Percentiles rank a stretch among this genome's conserved stretches.
phyloP scores from a whole-genome alignment of 2,113 vertebrate genomes.

The Boulengeromyrus knoepffleri region DNA sequence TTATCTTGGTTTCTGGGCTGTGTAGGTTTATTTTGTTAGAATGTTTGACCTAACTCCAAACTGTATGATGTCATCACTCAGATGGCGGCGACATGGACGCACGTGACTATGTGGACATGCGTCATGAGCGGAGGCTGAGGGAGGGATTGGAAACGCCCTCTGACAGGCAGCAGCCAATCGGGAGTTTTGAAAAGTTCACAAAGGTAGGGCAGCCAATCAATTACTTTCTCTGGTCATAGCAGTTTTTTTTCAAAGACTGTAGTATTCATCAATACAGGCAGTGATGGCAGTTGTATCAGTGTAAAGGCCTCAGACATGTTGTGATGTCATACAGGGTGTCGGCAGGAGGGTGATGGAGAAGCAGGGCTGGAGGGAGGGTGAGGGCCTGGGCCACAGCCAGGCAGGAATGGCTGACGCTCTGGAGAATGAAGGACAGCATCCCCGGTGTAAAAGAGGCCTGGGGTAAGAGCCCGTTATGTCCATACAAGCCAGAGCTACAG shows the following conservation, averaged over 20 bases:
- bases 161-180: constrained; percentile 57
- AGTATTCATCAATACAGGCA: background rate
- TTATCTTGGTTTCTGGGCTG: background rate
- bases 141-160: constrained; percentile 66
- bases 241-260: background rate
- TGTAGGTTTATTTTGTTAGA: background rate
- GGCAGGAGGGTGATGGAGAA: constrained; percentile 87
- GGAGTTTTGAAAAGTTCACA: constrained; percentile 82
- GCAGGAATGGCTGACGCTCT: constrained; percentile 77
- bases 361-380: constrained; percentile 89
- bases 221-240: background rate
- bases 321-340: constrained; percentile 65
- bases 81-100: constrained; percentile 91
- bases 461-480: constrained; percentile 66
- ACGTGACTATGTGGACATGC: constrained; percentile 78
- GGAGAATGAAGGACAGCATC: constrained; percentile 83
- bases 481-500: background rate
- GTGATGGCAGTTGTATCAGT: background rate
- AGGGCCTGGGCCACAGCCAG: constrained; percentile 75
- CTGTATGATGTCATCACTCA: constrained; percentile 33
- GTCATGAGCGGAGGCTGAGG: constrained; percentile 72
- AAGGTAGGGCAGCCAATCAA: constrained; percentile 59
- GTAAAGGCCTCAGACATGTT: background rate
- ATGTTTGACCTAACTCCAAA: background rate
- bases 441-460: constrained; percentile 86